Conservation (phyloP, 2,113 vertebrate species). For the Psittacula cyanocephala region DNA sequence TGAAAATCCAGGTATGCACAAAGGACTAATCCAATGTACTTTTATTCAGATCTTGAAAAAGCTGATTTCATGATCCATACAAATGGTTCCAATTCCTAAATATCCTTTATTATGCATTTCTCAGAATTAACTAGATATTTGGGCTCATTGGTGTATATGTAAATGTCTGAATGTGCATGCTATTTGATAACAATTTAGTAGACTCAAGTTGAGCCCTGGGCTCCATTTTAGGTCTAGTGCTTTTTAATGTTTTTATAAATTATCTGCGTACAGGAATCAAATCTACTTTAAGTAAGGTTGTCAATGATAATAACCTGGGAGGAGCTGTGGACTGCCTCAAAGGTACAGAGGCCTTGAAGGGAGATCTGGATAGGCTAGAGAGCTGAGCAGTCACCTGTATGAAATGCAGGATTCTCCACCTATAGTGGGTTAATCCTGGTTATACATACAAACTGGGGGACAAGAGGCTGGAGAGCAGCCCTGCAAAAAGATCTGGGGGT, state of each 20-base stretch:
- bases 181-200: not conserved
- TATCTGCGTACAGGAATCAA: not conserved
- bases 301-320: accelerated
- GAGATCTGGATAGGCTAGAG: not conserved
- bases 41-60: not conserved
- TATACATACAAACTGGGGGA: accelerated
- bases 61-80: not conserved
- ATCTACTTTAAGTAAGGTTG: not conserved
- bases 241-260: not conserved
- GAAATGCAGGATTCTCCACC: not conserved
- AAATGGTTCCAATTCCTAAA: not conserved
- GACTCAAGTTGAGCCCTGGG: not conserved
- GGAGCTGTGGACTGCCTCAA: not conserved
- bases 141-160: not conserved
- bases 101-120: not conserved
- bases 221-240: not conserved
- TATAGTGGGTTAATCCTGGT: not conserved
- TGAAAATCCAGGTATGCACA: not conserved
- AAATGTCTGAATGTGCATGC: not conserved
- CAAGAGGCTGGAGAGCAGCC: not conserved
- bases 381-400: not conserved
- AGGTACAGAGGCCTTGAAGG: not conserved
- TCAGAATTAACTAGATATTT: not conserved
- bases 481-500: not conserved
- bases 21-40: not conserved